These are phyloP conservation scores for Melanargia galathea DNA, from an alignment of 2,888 invertebrate genomes.

Conservation along the genomic window DNA sequence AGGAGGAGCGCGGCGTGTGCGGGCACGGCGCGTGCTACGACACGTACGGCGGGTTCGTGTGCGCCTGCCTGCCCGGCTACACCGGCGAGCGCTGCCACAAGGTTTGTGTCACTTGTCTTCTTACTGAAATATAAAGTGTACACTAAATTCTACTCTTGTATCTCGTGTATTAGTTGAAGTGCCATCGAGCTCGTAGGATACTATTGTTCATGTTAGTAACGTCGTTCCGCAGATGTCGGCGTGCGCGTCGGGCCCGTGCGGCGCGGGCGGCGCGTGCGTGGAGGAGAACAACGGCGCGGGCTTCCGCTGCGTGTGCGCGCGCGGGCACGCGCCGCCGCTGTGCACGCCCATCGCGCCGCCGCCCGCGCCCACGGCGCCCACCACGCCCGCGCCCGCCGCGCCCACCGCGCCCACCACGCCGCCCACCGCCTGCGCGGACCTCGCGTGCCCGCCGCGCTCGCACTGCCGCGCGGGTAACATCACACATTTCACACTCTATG, in stretches of 20 bases:
- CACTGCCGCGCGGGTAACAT: constrained; percentile 48
- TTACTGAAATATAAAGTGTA: no score
- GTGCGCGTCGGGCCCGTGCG: constrained; percentile 87
- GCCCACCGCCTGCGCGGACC: constrained; percentile 57
- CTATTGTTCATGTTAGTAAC: background rate
- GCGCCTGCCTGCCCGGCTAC: constrained; percentile 90
- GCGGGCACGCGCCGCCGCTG: constrained; percentile 73
- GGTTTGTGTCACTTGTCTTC: no score
- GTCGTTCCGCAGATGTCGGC: constrained; percentile 73
- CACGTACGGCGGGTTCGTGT: constrained; percentile 89
- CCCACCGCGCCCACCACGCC: constrained; percentile 69
- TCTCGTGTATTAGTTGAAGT: no score
- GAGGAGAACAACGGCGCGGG: constrained; percentile 75
- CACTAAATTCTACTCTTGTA: no score
- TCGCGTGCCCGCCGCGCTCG: constrained; percentile 77
- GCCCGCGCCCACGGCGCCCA: constrained; percentile 53
- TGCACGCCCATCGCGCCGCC: constrained; percentile 64
- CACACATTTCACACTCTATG: no score
- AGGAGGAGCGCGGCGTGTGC: constrained; percentile 79
- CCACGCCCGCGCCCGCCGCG: constrained; percentile 59
- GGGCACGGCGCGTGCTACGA: constrained; percentile 91
- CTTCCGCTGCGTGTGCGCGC: constrained; percentile 87
- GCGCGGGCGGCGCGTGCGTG: constrained; percentile 88
- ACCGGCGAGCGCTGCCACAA: constrained; percentile 90
- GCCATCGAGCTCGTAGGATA: no score